Conservation (phyloP, 1,140 invertebrate species). For the Andricus grossulariae region DNA sequence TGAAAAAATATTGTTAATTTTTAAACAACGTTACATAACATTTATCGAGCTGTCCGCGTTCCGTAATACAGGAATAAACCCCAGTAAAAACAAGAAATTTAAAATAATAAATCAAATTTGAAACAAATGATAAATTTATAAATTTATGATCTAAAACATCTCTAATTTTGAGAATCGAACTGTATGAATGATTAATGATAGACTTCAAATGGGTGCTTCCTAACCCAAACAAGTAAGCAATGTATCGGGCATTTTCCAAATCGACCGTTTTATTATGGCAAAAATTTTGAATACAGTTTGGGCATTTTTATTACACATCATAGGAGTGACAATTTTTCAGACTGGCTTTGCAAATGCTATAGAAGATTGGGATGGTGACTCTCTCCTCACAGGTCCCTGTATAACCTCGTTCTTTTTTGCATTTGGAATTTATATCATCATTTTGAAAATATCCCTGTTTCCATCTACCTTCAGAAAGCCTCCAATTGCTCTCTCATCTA, state of each 20-base stretch:
- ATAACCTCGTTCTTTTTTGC: slow-evolving; percentile 57
- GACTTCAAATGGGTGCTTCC: too few relatives aligned
- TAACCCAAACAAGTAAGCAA: too few relatives aligned
- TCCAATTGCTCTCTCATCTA: slow-evolving; percentile 43
- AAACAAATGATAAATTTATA: too few relatives aligned
- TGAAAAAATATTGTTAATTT: too few relatives aligned
- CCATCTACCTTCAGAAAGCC: slow-evolving; percentile 55
- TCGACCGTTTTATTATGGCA: slow-evolving; percentile 47
- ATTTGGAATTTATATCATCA: slow-evolving; percentile 59
- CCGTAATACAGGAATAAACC: too few relatives aligned
- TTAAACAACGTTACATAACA: too few relatives aligned
- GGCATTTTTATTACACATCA: slow-evolving; percentile 56
- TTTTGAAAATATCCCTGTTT: slow-evolving; percentile 51
- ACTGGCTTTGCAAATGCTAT: slow-evolving; percentile 55
- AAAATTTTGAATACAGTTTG: slow-evolving; percentile 60
- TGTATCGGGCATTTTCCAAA: neutral
- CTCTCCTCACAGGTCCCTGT: slow-evolving; percentile 47
- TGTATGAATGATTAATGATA: too few relatives aligned
- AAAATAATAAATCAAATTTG: too few relatives aligned
- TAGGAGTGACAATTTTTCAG: slow-evolving; percentile 57
- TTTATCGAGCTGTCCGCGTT: too few relatives aligned
- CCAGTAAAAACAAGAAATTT: too few relatives aligned
- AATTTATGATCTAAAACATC: too few relatives aligned
- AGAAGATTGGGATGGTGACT: slow-evolving; percentile 57
- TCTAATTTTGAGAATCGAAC: too few relatives aligned